Conservation (phyloP, 2,888 invertebrate genomes). For the Deroplatys truncata region DNA sequence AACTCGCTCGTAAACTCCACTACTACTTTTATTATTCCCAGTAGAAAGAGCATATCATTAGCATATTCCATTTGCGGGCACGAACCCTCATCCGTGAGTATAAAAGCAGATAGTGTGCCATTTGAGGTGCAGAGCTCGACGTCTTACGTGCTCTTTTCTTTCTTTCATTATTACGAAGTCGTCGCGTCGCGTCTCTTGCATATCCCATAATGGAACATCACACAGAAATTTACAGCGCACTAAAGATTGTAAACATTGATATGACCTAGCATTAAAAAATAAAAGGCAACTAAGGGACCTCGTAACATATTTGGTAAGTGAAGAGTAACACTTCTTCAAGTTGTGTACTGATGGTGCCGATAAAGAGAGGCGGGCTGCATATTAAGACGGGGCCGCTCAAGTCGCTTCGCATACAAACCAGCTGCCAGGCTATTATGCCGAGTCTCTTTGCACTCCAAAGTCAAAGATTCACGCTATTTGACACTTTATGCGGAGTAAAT, state of each 20-base stretch:
- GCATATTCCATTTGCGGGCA: neutral
- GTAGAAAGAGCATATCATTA: neutral
- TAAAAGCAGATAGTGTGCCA: neutral
- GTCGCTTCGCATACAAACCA: too few species aligned
- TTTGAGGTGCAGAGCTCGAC: neutral
- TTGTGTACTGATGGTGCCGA: neutral
- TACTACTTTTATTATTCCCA: neutral
- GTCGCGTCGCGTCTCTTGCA: neutral
- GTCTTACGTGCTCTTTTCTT: neutral
- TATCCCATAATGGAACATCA: neutral
- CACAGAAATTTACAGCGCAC: neutral
- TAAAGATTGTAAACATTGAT: neutral
- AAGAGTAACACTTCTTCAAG: neutral
- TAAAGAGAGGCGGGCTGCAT: neutral
- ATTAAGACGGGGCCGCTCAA: neutral
- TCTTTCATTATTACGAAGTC: neutral
- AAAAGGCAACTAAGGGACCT: neutral
- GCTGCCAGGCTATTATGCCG: too few species aligned
- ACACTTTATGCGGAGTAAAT: neutral
- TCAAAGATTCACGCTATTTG: neutral
- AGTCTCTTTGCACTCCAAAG: too few species aligned
- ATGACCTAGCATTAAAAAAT: neutral
- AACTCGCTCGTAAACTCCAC: too few species aligned
- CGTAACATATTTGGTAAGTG: neutral
- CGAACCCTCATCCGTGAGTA: neutral